phyloP scores from a whole-genome alignment of 2,888 invertebrate genomes.

The Xanthia icteritia region DNA sequence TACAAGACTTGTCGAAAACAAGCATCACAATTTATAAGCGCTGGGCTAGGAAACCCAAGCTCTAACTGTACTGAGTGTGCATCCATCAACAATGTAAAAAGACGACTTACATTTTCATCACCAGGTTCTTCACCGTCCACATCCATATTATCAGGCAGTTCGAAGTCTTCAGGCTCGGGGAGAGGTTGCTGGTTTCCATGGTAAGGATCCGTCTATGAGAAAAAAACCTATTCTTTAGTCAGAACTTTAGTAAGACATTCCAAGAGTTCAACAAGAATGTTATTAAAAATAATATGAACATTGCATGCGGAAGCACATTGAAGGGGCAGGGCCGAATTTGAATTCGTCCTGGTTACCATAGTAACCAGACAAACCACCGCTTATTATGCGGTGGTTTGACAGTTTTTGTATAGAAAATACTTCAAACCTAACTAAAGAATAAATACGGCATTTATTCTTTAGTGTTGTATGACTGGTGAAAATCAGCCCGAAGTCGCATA shows the following conservation, averaged over 20 bases:
- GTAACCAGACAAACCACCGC: too few species aligned
- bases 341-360: too few species aligned
- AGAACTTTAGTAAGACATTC: not conserved
- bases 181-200: slow-evolving; percentile 94
- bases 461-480: not conserved
- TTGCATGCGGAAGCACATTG: not conserved
- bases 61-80: too few species aligned
- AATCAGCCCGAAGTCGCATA: not conserved
- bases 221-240: slow-evolving; percentile 7
- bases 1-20: too few species aligned
- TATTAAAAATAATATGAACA: not conserved
- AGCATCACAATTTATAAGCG: too few species aligned
- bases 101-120: slow-evolving; percentile 80
- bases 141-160: slow-evolving; percentile 96
- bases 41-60: too few species aligned
- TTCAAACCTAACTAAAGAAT: not conserved
- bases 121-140: slow-evolving; percentile 93
- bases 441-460: not conserved
- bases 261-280: not conserved
- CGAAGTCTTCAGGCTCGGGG: slow-evolving; percentile 96
- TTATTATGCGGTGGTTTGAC: not conserved
- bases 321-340: not conserved
- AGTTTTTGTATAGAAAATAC: not conserved
- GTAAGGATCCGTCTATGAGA: slow-evolving; percentile 92
- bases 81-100: too few species aligned